Evolutionary conservation across 2,113 vertebrate genomes (phyloP).

Genomic region (Salvator merianae): DNA sequence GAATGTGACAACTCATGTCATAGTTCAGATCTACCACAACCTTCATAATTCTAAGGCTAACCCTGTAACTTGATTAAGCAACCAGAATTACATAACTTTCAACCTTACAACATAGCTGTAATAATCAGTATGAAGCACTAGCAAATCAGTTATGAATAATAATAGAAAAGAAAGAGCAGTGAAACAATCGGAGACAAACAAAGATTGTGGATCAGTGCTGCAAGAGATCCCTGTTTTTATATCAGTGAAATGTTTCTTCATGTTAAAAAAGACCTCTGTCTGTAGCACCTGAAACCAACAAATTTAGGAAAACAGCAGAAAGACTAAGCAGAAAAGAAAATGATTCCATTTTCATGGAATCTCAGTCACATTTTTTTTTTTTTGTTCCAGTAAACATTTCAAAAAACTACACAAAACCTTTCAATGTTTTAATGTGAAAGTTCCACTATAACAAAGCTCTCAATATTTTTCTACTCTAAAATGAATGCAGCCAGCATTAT

Average conservation of each 20-base stretch:
- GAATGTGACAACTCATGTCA: neutral
- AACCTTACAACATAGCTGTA: conserved; percentile 38
- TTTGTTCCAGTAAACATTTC: conserved; percentile 74
- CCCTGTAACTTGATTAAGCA: conserved; percentile 34
- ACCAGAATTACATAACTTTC: conserved; percentile 21
- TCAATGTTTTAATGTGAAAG: conserved; percentile 71
- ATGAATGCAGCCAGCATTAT: conserved; percentile 76
- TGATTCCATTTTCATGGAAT: conserved; percentile 71
- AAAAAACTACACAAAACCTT: conserved; percentile 74
- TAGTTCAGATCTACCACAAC: too few species aligned
- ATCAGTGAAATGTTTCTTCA: too few species aligned
- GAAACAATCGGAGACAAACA: conserved; percentile 54
- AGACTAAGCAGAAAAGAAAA: conserved; percentile 69
- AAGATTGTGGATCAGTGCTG: conserved; percentile 55
- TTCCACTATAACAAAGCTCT: conserved; percentile 76
- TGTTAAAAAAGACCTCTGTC: conserved; percentile 68
- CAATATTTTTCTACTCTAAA: conserved; percentile 74
- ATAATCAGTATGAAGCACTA: conserved; percentile 46
- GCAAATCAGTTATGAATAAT: conserved; percentile 50
- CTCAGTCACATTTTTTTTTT: conserved; percentile 55
- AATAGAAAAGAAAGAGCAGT: conserved; percentile 46
- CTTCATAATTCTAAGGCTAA: neutral
- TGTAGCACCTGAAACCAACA: conserved; percentile 73
- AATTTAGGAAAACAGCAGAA: conserved; percentile 69
- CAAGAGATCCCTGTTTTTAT: conserved; percentile 59